Base-by-base conservation (phyloP, 2,113 vertebrate species). In the Loxodonta africana region DNA sequence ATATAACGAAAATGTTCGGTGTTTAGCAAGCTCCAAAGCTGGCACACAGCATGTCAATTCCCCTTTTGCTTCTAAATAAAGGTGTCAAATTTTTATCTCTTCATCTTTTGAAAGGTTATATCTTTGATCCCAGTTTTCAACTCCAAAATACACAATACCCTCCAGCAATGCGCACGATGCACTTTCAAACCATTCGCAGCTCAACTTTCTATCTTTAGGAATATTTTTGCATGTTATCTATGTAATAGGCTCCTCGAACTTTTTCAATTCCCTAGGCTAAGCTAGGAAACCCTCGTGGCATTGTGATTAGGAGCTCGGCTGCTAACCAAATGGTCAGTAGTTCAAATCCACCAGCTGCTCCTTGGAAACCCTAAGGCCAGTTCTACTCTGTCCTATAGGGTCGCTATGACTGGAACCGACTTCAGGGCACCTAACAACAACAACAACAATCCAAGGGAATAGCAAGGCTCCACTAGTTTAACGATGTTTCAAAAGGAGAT, bases 111-210 rank as follows among this genome's bases (percentile, higher is more conserved):
- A 74, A 21, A 92, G 81, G 2, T 86, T 63, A 71, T 89, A 76
- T 89, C 30, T 94, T 86, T 83, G n/a, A 83, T 53, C 7, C 26
- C 21, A 76, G 30, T 81, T 96, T 94, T 97, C 69, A 76, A 23
- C 6, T 78, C 44, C 37, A 17, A 93, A 6, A 6, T 67, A 41
- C 10, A 33, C 28, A 25, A 53, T 30, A 14, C 1, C 1, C 21
- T 48, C 48, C 48, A 53, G 14, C 65, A 30, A 12, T 30, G n/a
- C 69, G 6, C 48, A 69, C 25, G 69, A 28, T 82, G 41, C 92
- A 11, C 37, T 82, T 88, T 85, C 74, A 95, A 94, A 69, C 28
- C 28, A 37, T 65, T 37, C 80, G 28, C 76, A 65, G 26, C 51
- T 91, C 84, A 46, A 78, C 71, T 23, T 90, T 21, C n/a, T 73